A percentile compares a stretch with the other conserved stretches of the same genome.
Evolutionary conservation across 2,888 invertebrate genomes (phyloP).

Genomic region (Ametastegia equiseti): DNA sequence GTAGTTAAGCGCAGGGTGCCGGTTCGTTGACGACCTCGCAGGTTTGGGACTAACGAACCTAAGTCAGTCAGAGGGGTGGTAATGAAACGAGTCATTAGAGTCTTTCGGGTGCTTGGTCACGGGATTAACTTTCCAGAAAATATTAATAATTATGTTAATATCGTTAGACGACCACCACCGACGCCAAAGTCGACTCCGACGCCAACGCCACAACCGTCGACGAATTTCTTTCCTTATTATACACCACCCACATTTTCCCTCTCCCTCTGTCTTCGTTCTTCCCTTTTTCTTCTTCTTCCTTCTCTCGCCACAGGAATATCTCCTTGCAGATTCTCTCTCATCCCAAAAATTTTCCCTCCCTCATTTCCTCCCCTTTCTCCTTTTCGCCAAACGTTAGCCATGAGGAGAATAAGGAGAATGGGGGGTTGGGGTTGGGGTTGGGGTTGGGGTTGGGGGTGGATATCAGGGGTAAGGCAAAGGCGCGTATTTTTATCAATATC

Average conservation of each 20-base stretch:
- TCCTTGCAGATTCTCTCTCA: background rate
- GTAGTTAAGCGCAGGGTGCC: background rate
- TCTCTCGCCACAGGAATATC: background rate
- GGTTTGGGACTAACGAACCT: constrained; percentile 39
- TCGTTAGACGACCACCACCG: constrained; percentile 67
- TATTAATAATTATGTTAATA: constrained; percentile 74
- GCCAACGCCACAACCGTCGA: background rate
- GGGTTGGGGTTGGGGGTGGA: background rate
- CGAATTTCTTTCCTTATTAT: background rate
- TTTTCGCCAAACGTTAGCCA: constrained; percentile 23
- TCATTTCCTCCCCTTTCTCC: background rate
- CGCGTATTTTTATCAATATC: constrained; percentile 48
- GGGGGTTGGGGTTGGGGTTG: background rate
- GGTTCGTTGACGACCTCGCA: constrained; percentile 22
- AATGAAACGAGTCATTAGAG: constrained; percentile 48
- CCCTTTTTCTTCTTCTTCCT: too few species aligned
- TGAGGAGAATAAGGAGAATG: background rate
- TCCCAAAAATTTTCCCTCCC: background rate
- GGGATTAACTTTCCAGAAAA: constrained; percentile 53
- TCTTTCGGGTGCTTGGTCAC: constrained; percentile 43
- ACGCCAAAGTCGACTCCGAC: constrained; percentile 36
- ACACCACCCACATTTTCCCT: background rate
- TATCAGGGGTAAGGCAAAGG: constrained; percentile 11
- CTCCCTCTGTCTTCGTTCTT: background rate
- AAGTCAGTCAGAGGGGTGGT: background rate